phyloP scores from a whole-genome alignment of 2,113 vertebrate species.

The Ahaetulla prasina region DNA sequence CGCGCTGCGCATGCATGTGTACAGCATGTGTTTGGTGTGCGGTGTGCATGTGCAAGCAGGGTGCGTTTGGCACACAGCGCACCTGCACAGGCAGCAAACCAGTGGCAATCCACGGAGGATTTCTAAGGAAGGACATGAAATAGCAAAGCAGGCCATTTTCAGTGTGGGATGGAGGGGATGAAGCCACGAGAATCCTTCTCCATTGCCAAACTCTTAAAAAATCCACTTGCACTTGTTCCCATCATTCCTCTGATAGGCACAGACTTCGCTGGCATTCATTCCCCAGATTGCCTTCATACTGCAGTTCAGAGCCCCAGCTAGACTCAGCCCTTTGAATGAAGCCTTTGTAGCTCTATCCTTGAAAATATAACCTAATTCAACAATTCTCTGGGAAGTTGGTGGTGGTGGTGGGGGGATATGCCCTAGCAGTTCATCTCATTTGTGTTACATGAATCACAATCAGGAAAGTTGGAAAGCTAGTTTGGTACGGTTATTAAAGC shows the following conservation, averaged over 20 bases:
- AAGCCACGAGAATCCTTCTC: neutral
- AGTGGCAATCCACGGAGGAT: too few relatives aligned
- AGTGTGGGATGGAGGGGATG: neutral
- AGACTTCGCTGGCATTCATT: neutral
- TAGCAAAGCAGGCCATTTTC: neutral
- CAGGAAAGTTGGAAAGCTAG: neutral
- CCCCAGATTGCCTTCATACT: neutral
- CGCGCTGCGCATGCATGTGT: too few relatives aligned
- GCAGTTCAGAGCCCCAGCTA: neutral
- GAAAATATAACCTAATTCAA: neutral
- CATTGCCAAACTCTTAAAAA: neutral
- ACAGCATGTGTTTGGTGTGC: too few relatives aligned
- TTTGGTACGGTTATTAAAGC: neutral
- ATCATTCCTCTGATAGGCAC: neutral
- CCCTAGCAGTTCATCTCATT: neutral
- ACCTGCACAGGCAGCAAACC: too few relatives aligned
- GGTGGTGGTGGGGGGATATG: too few relatives aligned
- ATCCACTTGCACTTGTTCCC: neutral
- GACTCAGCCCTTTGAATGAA: neutral
- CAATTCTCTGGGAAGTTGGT: neutral
- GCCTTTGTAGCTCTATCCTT: neutral
- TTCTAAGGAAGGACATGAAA: neutral
- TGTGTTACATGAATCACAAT: neutral
- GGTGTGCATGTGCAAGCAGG: too few relatives aligned
- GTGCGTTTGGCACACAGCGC: too few relatives aligned